Evolutionary conservation across 2,797 vertebrate genomes (phyloP), one percentile per base, ranked within the genome.

Genomic region (Distichodus sexfasciatus): DNA sequence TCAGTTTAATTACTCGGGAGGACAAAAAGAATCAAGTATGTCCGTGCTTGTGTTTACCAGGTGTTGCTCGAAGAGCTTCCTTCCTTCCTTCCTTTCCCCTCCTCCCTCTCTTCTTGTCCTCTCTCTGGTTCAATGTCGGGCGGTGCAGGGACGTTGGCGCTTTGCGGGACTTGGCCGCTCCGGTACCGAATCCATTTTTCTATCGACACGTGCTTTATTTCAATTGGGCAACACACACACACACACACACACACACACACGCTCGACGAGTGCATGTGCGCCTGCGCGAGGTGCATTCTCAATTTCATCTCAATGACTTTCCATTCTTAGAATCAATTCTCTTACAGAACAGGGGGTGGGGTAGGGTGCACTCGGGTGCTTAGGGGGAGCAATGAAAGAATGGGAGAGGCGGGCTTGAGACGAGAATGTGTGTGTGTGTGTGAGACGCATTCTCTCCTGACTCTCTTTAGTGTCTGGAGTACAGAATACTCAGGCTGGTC

Each of bases 101-200:
- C 1, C 60, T 67, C 43, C 50, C 54, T 2, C 23, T 40, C 17
- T 17, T 55, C 11, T 38, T 38, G 24, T 14, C 54, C 51, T 62
- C 17, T 41, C 76, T 72, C 28, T 28, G 59, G 47, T 77, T 82
- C 81, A 85, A 74, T 84, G 80, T 84, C 84, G 82, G 66, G 65
- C 62, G 57, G 65, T 51, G 74, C 55, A 36, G 53, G 35, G 43
- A 51, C 57, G 76, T 64, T 54, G 53, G 41, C 76, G 60, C 51
- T 69, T 28, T 41, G 51, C 47, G 31, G n/a, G 24, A 58, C 51
- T 24, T 29, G 36, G 59, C 29, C 40, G 10, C 55, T 66, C 53
- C 65, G 77, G 82, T 76, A 83, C 31, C 54, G 72, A 79, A 76
- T 81, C 66, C 58, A 78, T 82, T 82, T 81, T 28, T 70, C 72